These are phyloP conservation scores for Drosophila subquinaria DNA, from an alignment of 2,888 invertebrate genomes.

Conservation along the genomic window DNA sequence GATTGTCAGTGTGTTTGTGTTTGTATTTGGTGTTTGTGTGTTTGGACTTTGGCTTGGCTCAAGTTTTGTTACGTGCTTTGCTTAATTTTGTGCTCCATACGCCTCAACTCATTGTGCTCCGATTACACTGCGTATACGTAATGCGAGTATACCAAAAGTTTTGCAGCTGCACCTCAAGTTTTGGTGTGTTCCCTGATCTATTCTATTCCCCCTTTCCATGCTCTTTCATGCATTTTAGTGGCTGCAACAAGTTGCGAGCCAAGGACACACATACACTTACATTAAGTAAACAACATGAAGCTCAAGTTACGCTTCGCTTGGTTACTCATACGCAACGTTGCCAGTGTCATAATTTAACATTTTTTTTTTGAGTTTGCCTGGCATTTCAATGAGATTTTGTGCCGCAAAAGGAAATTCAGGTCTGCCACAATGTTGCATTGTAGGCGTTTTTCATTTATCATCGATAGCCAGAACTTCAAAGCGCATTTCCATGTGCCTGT, in stretches of 20 bases:
- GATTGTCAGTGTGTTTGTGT: slow-evolving; percentile 18
- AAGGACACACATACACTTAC: slow-evolving; percentile 11
- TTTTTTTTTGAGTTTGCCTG: slow-evolving; percentile 14
- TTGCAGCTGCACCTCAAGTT: slow-evolving; percentile 40
- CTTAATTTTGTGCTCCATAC: slow-evolving; percentile 53
- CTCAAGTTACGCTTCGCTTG: slow-evolving; percentile 53
- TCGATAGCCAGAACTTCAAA: slow-evolving; percentile 33
- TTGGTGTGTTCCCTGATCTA: slow-evolving; percentile 12
- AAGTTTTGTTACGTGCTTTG: slow-evolving; percentile 68
- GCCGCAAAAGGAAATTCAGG: slow-evolving; percentile 1
- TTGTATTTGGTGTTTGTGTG: slow-evolving; percentile 35
- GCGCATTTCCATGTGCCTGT: not conserved
- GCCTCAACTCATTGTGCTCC: slow-evolving; percentile 60
- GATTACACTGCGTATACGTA: slow-evolving; percentile 62
- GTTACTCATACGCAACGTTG: slow-evolving; percentile 56
- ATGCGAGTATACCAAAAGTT: slow-evolving; percentile 45
- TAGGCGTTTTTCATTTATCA: slow-evolving; percentile 59
- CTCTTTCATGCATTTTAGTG: slow-evolving; percentile 26
- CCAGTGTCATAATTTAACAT: slow-evolving; percentile 48
- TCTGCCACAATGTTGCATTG: slow-evolving; percentile 34
- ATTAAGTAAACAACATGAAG: slow-evolving; percentile 41
- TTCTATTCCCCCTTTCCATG: not conserved
- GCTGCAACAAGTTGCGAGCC: slow-evolving; percentile 66
- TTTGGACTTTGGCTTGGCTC: slow-evolving; percentile 39
- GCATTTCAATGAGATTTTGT: slow-evolving; percentile 30